Base-by-base conservation (phyloP, 2,888 invertebrate genomes). In the Parascotia fuliginaria region DNA sequence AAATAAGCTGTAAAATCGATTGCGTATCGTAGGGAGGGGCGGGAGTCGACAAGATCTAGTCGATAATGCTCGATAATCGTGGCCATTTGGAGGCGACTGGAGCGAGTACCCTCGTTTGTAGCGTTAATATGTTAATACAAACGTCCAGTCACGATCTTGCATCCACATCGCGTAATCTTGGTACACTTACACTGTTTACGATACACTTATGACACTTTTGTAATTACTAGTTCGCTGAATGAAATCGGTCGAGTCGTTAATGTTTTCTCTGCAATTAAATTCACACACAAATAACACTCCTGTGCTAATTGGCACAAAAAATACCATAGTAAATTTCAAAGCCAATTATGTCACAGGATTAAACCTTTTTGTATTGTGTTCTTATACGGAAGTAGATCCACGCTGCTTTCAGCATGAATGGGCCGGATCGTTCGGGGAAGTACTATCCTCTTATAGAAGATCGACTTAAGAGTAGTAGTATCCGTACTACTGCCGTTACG, bases 51-150 rank as follows among this genome's bases (percentile, higher is more conserved):
- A 58, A 63, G 57, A 65, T 66, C 60, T 53, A 61, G 59, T 71
- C 73, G 74, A 82, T 76, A 71, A 70, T 66, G 53, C 58, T 68
- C 72, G 73, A 81, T 76, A 69, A 73, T 69, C 59, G 56, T 55
- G 49, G 50, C 59, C 48, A 67, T 71, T 72, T 64, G 65, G 59
- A 68, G 55, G 60, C 68, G 56, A 65, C 54, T 63, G 65, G 52
- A 61, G 54, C 60, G 55, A 67, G 55, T 67, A 74, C 65, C 69
- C 72, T 67, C 70, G 66, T 77, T 82, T 72, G 74, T 75, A 62
- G 68, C 65, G 71, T 77, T 81, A 81, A 80, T 83, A 81, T 81
- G 80, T 76, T 79, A 83, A 84, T 84, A 70, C 41, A 60, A 52
- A 56, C 56, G 55, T 65, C 65, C 40, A 69, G 73, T 74, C 73